Conservation (phyloP, 2,797 vertebrate genomes). For the Amniataba percoides region DNA sequence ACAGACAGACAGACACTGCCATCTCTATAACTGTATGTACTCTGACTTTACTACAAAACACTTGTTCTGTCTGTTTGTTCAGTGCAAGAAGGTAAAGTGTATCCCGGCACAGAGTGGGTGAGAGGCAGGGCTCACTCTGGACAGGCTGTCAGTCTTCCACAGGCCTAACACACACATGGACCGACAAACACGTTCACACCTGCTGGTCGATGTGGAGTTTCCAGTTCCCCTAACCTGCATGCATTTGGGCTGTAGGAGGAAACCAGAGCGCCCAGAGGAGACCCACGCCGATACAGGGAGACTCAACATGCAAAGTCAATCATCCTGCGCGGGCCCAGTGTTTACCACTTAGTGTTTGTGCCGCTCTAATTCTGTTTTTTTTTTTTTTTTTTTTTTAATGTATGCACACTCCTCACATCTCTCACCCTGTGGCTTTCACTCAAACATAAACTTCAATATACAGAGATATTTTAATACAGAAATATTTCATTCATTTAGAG, state of each 20-base stretch:
- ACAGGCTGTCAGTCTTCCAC: conserved; percentile 23
- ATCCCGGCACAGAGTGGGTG: not conserved
- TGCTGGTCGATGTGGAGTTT: conserved; percentile 40
- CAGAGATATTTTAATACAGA: conserved; percentile 15
- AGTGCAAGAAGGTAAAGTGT: not conserved
- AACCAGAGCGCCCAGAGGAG: conserved; percentile 36
- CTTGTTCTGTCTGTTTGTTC: not conserved
- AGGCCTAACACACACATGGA: conserved; percentile 25
- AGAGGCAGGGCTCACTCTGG: conserved; percentile 11
- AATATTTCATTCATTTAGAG: conserved; percentile 20
- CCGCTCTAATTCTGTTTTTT: not conserved
- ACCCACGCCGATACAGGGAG: conserved; percentile 1
- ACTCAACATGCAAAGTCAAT: conserved; percentile 51
- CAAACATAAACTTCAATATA: conserved; percentile 9
- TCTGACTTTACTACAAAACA: not conserved
- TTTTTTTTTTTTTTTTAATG: not conserved
- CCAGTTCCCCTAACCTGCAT: conserved; percentile 32
- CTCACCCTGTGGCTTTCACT: conserved; percentile 28
- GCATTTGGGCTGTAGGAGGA: conserved; percentile 24
- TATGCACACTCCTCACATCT: conserved; percentile 1
- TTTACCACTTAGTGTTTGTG: conserved; percentile 37
- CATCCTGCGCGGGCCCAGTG: conserved; percentile 34
- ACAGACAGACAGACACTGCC: not conserved
- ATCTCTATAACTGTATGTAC: not conserved
- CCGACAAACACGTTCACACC: conserved; percentile 59